Evolutionary conservation across 1,140 invertebrate species (phyloP).

Genomic region (Lordiphosa collinella): DNA sequence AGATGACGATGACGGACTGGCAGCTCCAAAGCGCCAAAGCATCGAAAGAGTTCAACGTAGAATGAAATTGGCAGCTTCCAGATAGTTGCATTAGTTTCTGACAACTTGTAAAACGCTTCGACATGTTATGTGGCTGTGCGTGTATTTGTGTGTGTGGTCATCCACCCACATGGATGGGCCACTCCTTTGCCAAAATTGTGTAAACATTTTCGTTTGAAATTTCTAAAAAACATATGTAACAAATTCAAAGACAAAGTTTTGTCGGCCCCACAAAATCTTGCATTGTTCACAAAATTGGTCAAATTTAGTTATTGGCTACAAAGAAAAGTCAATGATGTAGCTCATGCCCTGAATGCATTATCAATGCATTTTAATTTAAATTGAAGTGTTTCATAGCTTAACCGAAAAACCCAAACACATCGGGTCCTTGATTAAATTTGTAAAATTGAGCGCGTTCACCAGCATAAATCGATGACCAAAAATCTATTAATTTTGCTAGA

Average conservation of each 20-base stretch:
- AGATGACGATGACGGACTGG: conserved; percentile 49
- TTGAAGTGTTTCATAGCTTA: too few species aligned
- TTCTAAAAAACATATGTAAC: conserved; percentile 4
- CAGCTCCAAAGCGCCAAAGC: conserved; percentile 30
- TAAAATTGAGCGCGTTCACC: too few species aligned
- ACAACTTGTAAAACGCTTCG: conserved; percentile 33
- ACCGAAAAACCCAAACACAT: too few species aligned
- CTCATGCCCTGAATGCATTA: too few species aligned
- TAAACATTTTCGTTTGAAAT: conserved; percentile 40
- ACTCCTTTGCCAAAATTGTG: conserved; percentile 3
- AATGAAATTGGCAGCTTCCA: conserved; percentile 54
- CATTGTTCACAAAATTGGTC: conserved; percentile 18
- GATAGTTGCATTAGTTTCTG: conserved; percentile 57
- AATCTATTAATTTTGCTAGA: too few species aligned
- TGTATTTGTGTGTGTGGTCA: neutral
- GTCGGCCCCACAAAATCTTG: neutral
- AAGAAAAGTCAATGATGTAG: too few species aligned
- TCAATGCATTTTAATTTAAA: too few species aligned
- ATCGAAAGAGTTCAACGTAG: conserved; percentile 22
- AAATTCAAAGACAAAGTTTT: neutral
- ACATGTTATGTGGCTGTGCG: neutral
- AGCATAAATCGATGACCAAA: too few species aligned
- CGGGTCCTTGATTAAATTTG: too few species aligned
- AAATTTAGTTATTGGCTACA: too few species aligned
- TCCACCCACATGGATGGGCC: neutral